Conservation (phyloP, 2,113 vertebrate species). For the Notarius quadriscutis region DNA sequence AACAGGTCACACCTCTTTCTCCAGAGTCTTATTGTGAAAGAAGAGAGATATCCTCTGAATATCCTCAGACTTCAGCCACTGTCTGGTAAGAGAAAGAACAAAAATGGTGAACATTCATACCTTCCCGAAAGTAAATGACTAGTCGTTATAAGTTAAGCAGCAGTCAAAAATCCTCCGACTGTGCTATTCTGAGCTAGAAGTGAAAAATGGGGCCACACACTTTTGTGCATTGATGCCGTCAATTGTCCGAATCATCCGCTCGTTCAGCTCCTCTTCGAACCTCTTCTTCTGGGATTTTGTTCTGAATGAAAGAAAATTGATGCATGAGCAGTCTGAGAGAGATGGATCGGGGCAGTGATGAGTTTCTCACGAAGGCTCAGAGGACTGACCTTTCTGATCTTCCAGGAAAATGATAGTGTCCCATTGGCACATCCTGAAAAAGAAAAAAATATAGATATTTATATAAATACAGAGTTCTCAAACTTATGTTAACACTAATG, state of each 20-base stretch:
- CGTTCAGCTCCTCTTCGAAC: conserved; percentile 95
- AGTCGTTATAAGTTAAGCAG: not conserved
- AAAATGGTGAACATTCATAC: not conserved
- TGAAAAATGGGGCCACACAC: conserved; percentile 67
- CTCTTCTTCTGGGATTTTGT: conserved; percentile 95
- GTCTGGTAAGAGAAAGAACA: conserved; percentile 70
- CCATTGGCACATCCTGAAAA: conserved; percentile 90
- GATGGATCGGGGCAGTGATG: not conserved
- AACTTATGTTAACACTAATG: too few relatives aligned
- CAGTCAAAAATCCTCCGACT: not conserved
- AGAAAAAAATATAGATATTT: not conserved
- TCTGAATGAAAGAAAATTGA: conserved; percentile 64
- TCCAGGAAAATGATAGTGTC: conserved; percentile 90
- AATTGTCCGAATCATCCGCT: conserved; percentile 96
- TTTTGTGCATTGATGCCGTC: conserved; percentile 98
- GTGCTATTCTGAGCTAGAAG: not conserved
- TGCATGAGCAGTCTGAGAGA: not conserved
- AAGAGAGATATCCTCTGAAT: conserved; percentile 97
- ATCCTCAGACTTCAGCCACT: conserved; percentile 97
- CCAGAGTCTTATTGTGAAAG: conserved; percentile 93
- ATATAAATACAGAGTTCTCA: too few relatives aligned
- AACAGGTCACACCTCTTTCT: conserved; percentile 85
- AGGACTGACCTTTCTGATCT: conserved; percentile 84
- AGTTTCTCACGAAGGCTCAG: not conserved
- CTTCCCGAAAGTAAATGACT: not conserved